A percentile compares a stretch with the other conserved stretches of the same genome.
Evolutionary conservation across 1,140 invertebrate species (phyloP).

Genomic region (Nephila pilipes): DNA sequence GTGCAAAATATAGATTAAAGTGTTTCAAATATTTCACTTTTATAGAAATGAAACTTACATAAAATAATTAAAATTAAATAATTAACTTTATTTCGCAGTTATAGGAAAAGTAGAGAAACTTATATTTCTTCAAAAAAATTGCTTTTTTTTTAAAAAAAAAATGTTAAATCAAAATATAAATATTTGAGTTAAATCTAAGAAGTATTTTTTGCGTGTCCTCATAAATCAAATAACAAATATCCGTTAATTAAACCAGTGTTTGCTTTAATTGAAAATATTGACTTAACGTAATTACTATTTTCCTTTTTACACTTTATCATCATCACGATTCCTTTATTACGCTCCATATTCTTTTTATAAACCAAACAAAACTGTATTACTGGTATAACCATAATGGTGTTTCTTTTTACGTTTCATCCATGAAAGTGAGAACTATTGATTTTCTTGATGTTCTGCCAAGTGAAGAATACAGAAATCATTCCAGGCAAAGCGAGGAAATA

Average conservation of each 20-base stretch:
- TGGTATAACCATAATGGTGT: neutral
- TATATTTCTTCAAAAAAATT: neutral
- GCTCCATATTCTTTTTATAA: neutral
- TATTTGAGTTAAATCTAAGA: too few species aligned
- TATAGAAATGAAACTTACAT: too few species aligned
- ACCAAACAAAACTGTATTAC: neutral
- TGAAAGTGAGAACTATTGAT: constrained; percentile 65
- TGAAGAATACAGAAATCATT: constrained; percentile 66
- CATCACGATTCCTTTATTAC: neutral
- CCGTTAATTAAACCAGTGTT: too few species aligned
- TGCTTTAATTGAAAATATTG: too few species aligned
- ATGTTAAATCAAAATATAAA: too few species aligned
- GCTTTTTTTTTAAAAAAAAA: too few species aligned
- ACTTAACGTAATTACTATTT: neutral
- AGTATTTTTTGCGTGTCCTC: too few species aligned
- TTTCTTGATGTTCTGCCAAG: constrained; percentile 56
- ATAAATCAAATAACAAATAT: too few species aligned
- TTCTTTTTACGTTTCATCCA: neutral
- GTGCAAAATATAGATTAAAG: too few species aligned
- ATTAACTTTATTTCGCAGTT: neutral
- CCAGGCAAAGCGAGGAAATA: constrained; percentile 53
- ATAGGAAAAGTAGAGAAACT: neutral
- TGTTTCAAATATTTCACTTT: too few species aligned
- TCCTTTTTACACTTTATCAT: neutral
- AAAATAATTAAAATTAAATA: too few species aligned